Evolutionary conservation across 2,888 invertebrate genomes (phyloP), one percentile per base, ranked within the genome.

Genomic region (Eristalis intricaria): DNA sequence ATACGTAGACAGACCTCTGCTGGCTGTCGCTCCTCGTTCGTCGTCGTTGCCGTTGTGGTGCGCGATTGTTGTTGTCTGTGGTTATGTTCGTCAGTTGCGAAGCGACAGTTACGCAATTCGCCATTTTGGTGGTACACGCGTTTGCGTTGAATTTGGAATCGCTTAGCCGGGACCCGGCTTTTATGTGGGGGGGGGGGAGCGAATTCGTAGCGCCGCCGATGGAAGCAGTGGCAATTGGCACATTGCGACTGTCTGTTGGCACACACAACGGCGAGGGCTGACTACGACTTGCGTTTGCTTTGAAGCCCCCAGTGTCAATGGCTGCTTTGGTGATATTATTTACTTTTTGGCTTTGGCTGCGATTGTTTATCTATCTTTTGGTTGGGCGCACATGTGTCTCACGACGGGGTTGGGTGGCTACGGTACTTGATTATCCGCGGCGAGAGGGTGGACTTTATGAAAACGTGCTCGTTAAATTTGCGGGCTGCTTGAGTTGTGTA

Each of bases 101-200:
- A 29, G 60, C 22, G 64, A 38, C 58, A 56, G 65, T 85, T 85
- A 73, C 80, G 80, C 80, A 85, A 85, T 70, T 73, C 38, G 29
- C 26, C 50, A 71, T 76, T 68, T 75, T 61, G 61, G 61, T 32
- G 50, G 74, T 60, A 84, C 58, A 40, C 38, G 23, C 56, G 32
- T 40, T 68, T 43, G 32, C 50, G 68, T 43, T 69, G 76, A 66
- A 75, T 66, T 76, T 15, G 58, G 60, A 66, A 58, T 65, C n/a
- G 23, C 23, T 64, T 66, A 40, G 38, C 65, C 65, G 15, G 50
- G 50, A 3, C 22, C 56, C 50, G 69, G 29, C 56, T 69, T 73
- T 22, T 15, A 13, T 3, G 3, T n/a, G 13, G 50, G 61, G 60
- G 3, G 23, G 13, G 50, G 61, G 60, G 35, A 22, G 68, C 19